These are phyloP conservation scores for Clusia tigrina DNA, from an alignment of 2,888 invertebrate genomes.

Conservation along the genomic window DNA sequence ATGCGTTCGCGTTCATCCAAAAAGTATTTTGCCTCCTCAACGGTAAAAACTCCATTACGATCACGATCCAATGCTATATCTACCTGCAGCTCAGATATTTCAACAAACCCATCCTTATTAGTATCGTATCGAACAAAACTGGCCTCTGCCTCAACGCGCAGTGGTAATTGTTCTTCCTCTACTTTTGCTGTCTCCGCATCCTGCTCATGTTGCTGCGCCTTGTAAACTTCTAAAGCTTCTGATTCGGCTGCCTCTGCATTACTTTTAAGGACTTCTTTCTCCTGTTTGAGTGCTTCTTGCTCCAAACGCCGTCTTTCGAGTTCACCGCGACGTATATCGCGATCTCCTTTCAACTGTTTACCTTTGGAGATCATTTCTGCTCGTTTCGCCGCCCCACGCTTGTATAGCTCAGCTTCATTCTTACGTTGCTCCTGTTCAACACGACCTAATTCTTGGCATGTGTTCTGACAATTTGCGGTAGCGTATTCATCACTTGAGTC, in stretches of 20 bases:
- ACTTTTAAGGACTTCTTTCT: slow-evolving; percentile 77
- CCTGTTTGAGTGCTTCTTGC: slow-evolving; percentile 80
- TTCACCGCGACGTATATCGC: slow-evolving; percentile 74
- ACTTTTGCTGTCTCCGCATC: slow-evolving; percentile 70
- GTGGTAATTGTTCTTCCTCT: slow-evolving; percentile 65
- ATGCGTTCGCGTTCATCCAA: slow-evolving; percentile 75
- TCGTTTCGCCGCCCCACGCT: slow-evolving; percentile 80
- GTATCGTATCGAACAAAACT: slow-evolving; percentile 82
- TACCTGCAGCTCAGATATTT: slow-evolving; percentile 74
- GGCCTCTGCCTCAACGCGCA: slow-evolving; percentile 72
- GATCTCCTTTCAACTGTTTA: slow-evolving; percentile 76
- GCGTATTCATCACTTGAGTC: slow-evolving; percentile 89
- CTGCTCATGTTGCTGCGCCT: slow-evolving; percentile 73
- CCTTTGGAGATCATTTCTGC: slow-evolving; percentile 79
- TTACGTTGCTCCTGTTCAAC: slow-evolving; percentile 79
- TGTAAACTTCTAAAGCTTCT: slow-evolving; percentile 79
- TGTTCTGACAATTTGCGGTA: slow-evolving; percentile 74
- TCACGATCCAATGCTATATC: slow-evolving; percentile 86
- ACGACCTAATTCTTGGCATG: slow-evolving; percentile 81
- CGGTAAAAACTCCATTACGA: slow-evolving; percentile 85
- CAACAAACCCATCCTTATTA: slow-evolving; percentile 79
- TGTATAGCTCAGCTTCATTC: slow-evolving; percentile 75
- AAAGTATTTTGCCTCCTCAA: slow-evolving; percentile 85
- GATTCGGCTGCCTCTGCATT: slow-evolving; percentile 78
- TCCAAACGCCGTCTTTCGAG: slow-evolving; percentile 77